These are phyloP conservation scores for Cariama cristata DNA, from an alignment of 2,113 vertebrate genomes.

Conservation along the genomic window DNA sequence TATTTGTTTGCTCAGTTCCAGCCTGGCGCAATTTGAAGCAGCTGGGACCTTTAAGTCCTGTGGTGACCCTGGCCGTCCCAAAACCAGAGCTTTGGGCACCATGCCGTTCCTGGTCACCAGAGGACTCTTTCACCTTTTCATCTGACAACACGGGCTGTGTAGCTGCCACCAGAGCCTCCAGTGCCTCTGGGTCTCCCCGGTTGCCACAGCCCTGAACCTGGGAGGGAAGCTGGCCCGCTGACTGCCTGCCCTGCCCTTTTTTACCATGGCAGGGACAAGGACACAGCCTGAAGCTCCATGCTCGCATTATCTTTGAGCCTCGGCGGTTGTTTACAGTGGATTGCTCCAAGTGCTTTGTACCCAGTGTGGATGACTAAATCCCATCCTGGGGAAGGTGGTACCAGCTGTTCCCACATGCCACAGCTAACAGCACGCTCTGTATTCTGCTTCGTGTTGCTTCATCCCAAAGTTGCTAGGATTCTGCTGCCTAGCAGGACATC, in stretches of 20 bases:
- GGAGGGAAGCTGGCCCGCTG: background rate
- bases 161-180: background rate
- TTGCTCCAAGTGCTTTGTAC: background rate
- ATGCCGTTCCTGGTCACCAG: background rate
- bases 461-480: background rate
- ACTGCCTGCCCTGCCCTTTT: background rate
- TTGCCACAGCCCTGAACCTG: background rate
- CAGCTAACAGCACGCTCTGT: background rate
- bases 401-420: background rate
- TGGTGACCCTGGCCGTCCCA: background rate
- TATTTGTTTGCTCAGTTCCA: conserved; percentile 9
- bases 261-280: background rate
- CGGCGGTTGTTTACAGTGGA: background rate
- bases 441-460: background rate
- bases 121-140: background rate
- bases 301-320: background rate
- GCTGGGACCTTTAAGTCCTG: background rate
- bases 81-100: background rate
- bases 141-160: background rate
- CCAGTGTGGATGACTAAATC: background rate
- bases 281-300: background rate
- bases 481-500: background rate
- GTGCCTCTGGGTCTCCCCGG: background rate
- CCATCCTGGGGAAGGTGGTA: background rate
- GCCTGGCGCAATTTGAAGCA: background rate